Conservation (phyloP, 2,113 vertebrate genomes). For the Corythornis cristatus region DNA sequence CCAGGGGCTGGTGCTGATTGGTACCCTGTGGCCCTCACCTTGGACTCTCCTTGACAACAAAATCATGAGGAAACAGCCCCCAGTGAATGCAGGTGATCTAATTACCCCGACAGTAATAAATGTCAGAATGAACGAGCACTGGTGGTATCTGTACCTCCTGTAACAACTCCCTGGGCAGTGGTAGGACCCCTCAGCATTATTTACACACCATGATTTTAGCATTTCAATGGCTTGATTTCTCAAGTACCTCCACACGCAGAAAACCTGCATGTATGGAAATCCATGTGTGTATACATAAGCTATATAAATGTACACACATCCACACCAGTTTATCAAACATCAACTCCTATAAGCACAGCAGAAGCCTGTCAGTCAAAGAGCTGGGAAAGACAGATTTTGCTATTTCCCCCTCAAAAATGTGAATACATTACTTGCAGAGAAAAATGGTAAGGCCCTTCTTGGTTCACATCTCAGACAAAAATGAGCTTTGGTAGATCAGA, state of each 20-base stretch:
- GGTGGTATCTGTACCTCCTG: background rate
- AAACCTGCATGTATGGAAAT: background rate
- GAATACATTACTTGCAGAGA: conserved; percentile 38
- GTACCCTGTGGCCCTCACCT: background rate
- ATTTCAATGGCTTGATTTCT: background rate
- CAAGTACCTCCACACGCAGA: background rate
- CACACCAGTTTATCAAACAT: conserved; percentile 18
- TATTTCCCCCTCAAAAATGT: conserved; percentile 12
- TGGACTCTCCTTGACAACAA: background rate
- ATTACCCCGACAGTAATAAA: background rate
- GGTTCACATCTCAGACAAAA: conserved; percentile 50
- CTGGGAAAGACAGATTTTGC: conserved; percentile 25
- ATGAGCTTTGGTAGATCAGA: background rate
- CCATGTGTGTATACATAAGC: background rate
- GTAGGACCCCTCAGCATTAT: background rate
- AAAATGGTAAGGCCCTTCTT: conserved; percentile 35
- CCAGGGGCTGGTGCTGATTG: background rate
- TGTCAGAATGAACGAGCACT: background rate
- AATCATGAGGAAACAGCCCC: background rate
- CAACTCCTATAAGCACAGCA: conserved; percentile 26
- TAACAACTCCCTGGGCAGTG: background rate
- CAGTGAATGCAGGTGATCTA: background rate
- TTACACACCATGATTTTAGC: background rate
- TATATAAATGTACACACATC: background rate
- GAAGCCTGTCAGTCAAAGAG: conserved; percentile 57